Evolutionary conservation across 2,888 invertebrate species (phyloP), one percentile per base, ranked within the genome.

Genomic region (Mystacides longicornis): DNA sequence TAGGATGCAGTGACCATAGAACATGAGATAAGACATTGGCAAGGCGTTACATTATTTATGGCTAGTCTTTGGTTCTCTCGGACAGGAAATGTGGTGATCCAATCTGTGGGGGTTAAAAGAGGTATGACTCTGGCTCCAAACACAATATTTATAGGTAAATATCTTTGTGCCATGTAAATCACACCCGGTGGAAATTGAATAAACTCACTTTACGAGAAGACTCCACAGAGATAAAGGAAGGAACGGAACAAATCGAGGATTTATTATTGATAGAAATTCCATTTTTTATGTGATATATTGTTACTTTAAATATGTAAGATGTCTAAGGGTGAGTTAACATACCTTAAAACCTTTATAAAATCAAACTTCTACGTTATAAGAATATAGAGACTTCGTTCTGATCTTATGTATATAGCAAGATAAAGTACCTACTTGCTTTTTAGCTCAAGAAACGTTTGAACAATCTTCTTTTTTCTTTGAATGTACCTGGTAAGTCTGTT

Each of bases 11-110:
- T 58, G 57, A 52, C 58, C 54, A 57, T 52, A 59, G 47, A 55
- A 54, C 55, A 53, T 55, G n/a, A 58, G 60, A 60, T 60, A 60
- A 60, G 60, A 55, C 55, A 53, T 43, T 60, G 60, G 58, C 54
- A 54, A 50, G 33, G 51, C 52, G 56, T 47, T 60, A 57, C 54
- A n/a, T 54, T 61, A 61, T 61, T 61, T 61, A 61, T 61, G 61
- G 52, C 46, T 49, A 46, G 57, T 59, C 59, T 61, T 59, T 61
- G 61, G 59, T 61, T 61, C 57, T 61, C 61, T 57, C 57, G 59
- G 61, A 57, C 59, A 60, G 61, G 61, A 61, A 61, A 61, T 61
- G 61, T 60, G 59, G 49, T 56, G 61, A 61, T 61, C 55, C 51
- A 60, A 61, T 61, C 61, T 7, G 51, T 5, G 23, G 49, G 54